Evolutionary conservation across 1,140 invertebrate genomes (phyloP).

Genomic region (Calycopis cecrops): DNA sequence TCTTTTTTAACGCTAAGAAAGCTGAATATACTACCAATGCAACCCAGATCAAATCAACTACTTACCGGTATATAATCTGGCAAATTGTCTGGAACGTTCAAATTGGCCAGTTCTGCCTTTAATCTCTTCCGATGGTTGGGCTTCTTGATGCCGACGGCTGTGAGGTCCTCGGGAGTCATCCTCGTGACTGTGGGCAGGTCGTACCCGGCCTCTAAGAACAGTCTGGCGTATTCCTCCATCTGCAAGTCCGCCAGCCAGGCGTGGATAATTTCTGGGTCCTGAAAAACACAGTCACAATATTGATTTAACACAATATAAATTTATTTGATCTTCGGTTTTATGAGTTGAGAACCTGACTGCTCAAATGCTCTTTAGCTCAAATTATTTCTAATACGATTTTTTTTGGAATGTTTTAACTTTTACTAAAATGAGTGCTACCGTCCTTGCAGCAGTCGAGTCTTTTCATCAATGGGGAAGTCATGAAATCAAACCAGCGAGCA

Average conservation of each 20-base stretch:
- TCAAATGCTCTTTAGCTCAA: too few relatives aligned
- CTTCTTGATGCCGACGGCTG: conserved; percentile 94
- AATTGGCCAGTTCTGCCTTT: conserved; percentile 95
- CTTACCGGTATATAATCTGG: conserved; percentile 94
- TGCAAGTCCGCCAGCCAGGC: conserved; percentile 96
- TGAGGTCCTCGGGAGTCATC: conserved; percentile 97
- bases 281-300: conserved; percentile 31
- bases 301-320: too few relatives aligned
- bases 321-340: too few relatives aligned
- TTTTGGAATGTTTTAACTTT: too few relatives aligned
- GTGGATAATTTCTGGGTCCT: conserved; percentile 95
- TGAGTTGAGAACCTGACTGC: background rate
- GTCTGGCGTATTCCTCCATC: conserved; percentile 96
- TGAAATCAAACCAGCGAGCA: too few relatives aligned
- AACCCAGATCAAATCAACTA: conserved; percentile 24
- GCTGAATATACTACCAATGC: too few relatives aligned
- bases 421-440: too few relatives aligned
- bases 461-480: too few relatives aligned
- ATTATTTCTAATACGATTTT: too few relatives aligned
- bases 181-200: conserved; percentile 97
- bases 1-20: too few relatives aligned
- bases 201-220: conserved; percentile 97
- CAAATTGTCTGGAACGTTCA: conserved; percentile 95
- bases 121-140: conserved; percentile 96
- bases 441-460: too few relatives aligned